Conservation (phyloP, 2,797 vertebrate genomes). For the Pterois miles region DNA sequence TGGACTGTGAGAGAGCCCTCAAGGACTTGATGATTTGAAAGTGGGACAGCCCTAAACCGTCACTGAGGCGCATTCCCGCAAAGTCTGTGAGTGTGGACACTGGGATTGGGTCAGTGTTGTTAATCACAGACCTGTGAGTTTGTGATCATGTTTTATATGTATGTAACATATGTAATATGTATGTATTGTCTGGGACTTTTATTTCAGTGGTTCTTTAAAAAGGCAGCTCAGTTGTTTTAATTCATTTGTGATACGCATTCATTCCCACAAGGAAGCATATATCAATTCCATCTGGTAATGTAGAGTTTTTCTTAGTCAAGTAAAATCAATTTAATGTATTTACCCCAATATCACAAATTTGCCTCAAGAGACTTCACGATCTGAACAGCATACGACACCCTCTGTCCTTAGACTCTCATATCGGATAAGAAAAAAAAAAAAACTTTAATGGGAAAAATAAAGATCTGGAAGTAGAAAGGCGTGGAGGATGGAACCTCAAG, state of each 20-base stretch:
- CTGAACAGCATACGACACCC: neutral
- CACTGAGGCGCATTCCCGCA: too few relatives aligned
- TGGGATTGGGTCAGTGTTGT: neutral
- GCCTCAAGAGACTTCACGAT: neutral
- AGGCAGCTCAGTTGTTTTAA: neutral
- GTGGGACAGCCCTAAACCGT: too few relatives aligned
- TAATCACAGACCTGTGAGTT: neutral
- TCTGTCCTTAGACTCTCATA: neutral
- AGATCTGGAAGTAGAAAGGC: too few relatives aligned
- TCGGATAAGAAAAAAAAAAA: neutral
- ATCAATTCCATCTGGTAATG: too few relatives aligned
- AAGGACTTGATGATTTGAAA: too few relatives aligned
- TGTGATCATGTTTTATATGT: neutral
- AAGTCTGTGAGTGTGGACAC: too few relatives aligned
- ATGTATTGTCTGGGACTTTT: neutral
- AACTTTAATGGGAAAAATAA: neutral
- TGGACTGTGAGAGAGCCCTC: too few relatives aligned
- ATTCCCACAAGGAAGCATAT: neutral
- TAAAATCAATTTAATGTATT: neutral
- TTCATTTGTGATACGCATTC: neutral
- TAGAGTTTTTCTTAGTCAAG: neutral
- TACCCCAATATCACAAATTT: neutral
- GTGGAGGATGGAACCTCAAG: neutral
- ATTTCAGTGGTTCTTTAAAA: neutral
- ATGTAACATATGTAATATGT: neutral